A percentile compares a stretch with the other conserved stretches of the same genome.
These are phyloP conservation scores for Drosophila novamexicana DNA, from an alignment of 1,140 invertebrate species.

Conservation along the genomic window DNA sequence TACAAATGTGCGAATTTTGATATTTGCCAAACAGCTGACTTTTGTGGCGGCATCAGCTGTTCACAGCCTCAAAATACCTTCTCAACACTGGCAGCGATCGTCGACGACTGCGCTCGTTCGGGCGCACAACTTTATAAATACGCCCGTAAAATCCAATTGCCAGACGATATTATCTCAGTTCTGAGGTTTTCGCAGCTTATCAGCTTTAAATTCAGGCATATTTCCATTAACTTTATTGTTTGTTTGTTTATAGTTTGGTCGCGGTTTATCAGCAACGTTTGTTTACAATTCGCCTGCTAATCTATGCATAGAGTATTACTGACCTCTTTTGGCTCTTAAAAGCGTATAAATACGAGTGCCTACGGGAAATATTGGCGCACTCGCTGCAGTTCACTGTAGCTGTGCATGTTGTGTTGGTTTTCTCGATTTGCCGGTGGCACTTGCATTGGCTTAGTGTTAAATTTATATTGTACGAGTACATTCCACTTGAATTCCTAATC, in stretches of 20 bases:
- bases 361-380: background rate
- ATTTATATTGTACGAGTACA: constrained; percentile 28
- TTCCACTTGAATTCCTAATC: constrained; percentile 75
- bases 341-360: constrained; percentile 1
- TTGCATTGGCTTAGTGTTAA: constrained; percentile 10
- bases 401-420: constrained; percentile 16
- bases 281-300: constrained; percentile 40
- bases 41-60: constrained; percentile 31
- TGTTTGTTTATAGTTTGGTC: constrained; percentile 18
- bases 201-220: constrained; percentile 4
- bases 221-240: constrained; percentile 21
- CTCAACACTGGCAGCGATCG: constrained; percentile 57
- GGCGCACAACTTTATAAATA: constrained; percentile 56
- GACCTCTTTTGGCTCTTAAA: background rate
- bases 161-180: constrained; percentile 22
- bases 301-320: constrained; percentile 33
- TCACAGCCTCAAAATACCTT: constrained; percentile 34
- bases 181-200: constrained; percentile 43
- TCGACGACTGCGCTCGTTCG: constrained; percentile 38
- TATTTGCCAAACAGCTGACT: constrained; percentile 25
- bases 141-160: background rate
- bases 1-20: background rate
- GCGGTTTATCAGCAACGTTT: constrained; percentile 40
- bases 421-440: constrained; percentile 7
- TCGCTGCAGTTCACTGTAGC: background rate